Conservation (phyloP, 1,140 invertebrate genomes). For the Lasaia peninsularis region DNA sequence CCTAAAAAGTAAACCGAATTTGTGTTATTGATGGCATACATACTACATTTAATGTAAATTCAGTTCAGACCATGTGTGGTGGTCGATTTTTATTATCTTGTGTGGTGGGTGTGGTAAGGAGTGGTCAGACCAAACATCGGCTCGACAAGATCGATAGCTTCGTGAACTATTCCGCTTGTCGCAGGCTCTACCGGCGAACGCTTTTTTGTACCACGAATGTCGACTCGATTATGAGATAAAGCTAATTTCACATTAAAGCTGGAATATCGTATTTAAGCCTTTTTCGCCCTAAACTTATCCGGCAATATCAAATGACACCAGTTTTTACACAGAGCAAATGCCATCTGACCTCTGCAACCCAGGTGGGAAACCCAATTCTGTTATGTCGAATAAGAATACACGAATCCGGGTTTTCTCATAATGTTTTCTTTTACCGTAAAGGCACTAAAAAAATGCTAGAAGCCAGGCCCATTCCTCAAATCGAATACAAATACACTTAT, state of each 20-base stretch:
- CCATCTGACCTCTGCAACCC: too few species aligned
- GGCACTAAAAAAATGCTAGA: too few species aligned
- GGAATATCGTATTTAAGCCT: not conserved
- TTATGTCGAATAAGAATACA: too few species aligned
- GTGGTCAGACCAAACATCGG: constrained; percentile 62
- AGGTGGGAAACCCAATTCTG: too few species aligned
- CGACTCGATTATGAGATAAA: not conserved
- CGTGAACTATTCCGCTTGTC: constrained; percentile 54
- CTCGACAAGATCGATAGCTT: constrained; percentile 60
- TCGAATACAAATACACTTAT: too few species aligned
- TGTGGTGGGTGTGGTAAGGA: constrained; percentile 58
- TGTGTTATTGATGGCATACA: not conserved
- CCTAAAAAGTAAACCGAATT: too few species aligned
- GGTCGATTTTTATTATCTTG: constrained; percentile 73
- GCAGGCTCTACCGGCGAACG: constrained; percentile 18
- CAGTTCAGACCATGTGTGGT: constrained; percentile 34
- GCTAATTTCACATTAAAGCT: not conserved
- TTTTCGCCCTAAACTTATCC: too few species aligned
- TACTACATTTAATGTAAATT: constrained; percentile 8
- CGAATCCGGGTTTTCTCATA: too few species aligned
- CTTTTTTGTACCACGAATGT: not conserved
- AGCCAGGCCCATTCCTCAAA: too few species aligned
- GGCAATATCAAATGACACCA: too few species aligned
- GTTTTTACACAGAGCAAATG: too few species aligned
- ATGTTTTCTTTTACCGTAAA: too few species aligned